phyloP scores from a whole-genome alignment of 2,113 vertebrate genomes.

The Toxotes chatareus region DNA sequence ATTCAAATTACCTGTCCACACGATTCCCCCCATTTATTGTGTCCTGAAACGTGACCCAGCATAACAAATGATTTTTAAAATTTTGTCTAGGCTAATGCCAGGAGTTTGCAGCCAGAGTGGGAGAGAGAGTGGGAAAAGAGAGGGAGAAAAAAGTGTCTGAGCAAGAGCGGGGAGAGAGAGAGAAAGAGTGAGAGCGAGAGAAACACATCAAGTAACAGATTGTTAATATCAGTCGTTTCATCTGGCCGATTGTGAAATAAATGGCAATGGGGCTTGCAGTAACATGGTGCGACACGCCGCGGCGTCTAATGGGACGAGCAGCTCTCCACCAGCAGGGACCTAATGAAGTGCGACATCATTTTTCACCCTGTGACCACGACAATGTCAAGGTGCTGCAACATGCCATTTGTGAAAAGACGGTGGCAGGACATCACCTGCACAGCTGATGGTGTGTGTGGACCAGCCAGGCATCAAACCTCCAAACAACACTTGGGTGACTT shows the following conservation, averaged over 20 bases:
- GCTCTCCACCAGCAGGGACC: constrained; percentile 80
- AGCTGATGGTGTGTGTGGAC: constrained; percentile 56
- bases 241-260: constrained; percentile 88
- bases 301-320: constrained; percentile 86
- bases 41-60: constrained; percentile 81
- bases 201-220: constrained; percentile 87
- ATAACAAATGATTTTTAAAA: constrained; percentile 78
- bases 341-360: constrained; percentile 88
- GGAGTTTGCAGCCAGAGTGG: constrained; percentile 27
- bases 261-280: constrained; percentile 89
- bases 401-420: constrained; percentile 81
- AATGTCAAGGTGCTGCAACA: constrained; percentile 84
- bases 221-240: constrained; percentile 89
- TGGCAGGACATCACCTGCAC: constrained; percentile 81
- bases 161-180: constrained; percentile 24
- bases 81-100: constrained; percentile 45
- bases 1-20: constrained; percentile 83
- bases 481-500: constrained; percentile 70
- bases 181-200: constrained; percentile 69
- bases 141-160: constrained; percentile 39
- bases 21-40: constrained; percentile 83
- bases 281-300: constrained; percentile 80
- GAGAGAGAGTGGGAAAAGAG: neutral
- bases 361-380: constrained; percentile 83
- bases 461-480: constrained; percentile 61